Evolutionary conservation across 1,140 invertebrate genomes (phyloP), one percentile per base, ranked within the genome.

Genomic region (Leucophenga varia): DNA sequence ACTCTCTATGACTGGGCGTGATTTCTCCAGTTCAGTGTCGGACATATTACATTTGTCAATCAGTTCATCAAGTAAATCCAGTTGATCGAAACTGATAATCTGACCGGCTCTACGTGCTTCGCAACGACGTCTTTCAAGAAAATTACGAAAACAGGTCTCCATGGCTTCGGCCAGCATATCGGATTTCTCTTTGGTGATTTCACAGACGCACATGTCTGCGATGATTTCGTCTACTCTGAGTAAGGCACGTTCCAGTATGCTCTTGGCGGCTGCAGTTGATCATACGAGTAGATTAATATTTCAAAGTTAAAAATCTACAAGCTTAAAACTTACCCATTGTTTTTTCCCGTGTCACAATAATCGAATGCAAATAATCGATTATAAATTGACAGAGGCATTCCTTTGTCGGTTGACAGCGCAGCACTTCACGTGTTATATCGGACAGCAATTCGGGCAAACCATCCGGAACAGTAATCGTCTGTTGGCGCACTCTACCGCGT

Each of bases 391-490:
- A 82, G 3, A 86, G 77, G 5, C 71, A 73, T 22, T 73, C 67
- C 19, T 84, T 74, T 17, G 65, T 58, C 1, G 86, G 86, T 55
- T 87, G 84, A 18, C 72, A 77, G 25, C 84, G 75, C 1, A 88
- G 59, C 4, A 86, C 83, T 74, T 88, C 86, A 28, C 85, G 76
- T 4, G 84, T 80, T 52, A 88, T 86, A 71, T 88, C 86, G 0
- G 80, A 75, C 67, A 86, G 82, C 13, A 88, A 72, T 73, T 88
- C 86, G 3, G 78, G 78, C 5, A 88, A 73, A 3, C 86, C 86
- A 49, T 86, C 83, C 1, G 86, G 86, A 16, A 70, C 63, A 32
- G 52, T 47, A 14, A 73, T 73, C 7, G 64, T 52, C 50, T 72
- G 70, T n/a, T 64, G 57, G 16, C 70, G 65, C 12, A 64, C 37